Percentiles rank a stretch among this genome's conserved stretches.
phyloP scores from a whole-genome alignment of 2,888 invertebrate species.

The Aelia acuminata region DNA sequence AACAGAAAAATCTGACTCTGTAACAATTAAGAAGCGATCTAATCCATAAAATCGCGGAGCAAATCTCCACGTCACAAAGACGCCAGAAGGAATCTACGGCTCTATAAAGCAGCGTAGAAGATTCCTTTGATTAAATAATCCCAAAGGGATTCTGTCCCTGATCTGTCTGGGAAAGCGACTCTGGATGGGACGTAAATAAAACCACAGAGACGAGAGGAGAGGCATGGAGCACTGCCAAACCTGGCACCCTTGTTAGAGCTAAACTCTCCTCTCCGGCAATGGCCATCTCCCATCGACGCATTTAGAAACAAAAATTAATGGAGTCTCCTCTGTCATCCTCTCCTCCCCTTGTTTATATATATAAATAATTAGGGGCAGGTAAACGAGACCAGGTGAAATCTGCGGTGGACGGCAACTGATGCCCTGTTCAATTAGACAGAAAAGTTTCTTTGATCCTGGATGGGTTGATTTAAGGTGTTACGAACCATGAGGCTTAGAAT shows the following conservation, averaged over 20 bases:
- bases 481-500: background rate
- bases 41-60: background rate
- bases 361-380: constrained; percentile 49
- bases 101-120: background rate
- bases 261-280: background rate
- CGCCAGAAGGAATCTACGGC: background rate
- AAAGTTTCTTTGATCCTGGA: background rate
- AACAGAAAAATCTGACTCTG: too few relatives aligned
- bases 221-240: constrained; percentile 6
- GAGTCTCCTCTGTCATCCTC: constrained; percentile 51
- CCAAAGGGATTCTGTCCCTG: background rate
- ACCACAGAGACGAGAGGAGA: background rate
- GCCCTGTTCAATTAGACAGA: background rate
- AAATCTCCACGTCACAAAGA: background rate
- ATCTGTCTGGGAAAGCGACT: background rate
- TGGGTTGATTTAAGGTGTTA: background rate
- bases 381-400: background rate
- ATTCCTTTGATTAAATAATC: constrained; percentile 12
- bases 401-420: background rate
- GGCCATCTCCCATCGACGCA: constrained; percentile 29
- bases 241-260: constrained; percentile 52
- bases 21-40: background rate
- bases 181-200: constrained; percentile 45
- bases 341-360: constrained; percentile 25
- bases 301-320: constrained; percentile 58